phyloP scores from a whole-genome alignment of 2,888 invertebrate species.

The Tenthredo notha region DNA sequence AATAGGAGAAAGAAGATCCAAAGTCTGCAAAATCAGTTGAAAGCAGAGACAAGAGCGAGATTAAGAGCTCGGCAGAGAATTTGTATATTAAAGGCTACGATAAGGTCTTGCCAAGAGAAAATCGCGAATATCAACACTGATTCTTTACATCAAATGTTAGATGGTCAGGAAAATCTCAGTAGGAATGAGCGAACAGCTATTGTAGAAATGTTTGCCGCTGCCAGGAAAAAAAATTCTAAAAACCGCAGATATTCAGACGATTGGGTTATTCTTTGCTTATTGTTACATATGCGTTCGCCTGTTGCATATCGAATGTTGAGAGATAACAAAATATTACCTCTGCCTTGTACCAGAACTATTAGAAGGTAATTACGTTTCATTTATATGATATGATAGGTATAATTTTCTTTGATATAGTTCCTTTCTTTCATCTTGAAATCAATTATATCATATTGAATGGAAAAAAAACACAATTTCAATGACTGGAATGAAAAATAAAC shows the following conservation, averaged over 20 bases:
- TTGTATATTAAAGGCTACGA: background rate
- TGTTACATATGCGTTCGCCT: constrained; percentile 3
- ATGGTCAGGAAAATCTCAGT: background rate
- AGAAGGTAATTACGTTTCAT: constrained; percentile 3
- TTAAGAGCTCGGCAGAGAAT: constrained; percentile 3
- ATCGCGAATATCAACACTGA: background rate
- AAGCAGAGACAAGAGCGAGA: constrained; percentile 3
- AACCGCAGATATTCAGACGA: constrained; percentile 3
- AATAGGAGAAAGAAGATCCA: background rate
- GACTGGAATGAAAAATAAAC: background rate
- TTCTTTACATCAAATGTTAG: constrained; percentile 3
- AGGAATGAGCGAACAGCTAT: constrained; percentile 3
- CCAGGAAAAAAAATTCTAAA: no score
- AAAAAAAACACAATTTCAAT: background rate
- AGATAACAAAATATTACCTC: constrained; percentile 3
- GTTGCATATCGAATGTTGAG: background rate
- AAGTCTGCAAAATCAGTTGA: constrained; percentile 3
- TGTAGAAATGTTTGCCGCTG: background rate
- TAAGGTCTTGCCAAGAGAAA: background rate
- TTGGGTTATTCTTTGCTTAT: background rate
- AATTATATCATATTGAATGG: background rate
- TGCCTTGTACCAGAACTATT: constrained; percentile 3
- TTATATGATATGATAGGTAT: background rate
- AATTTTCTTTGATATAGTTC: background rate
- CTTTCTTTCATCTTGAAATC: constrained; percentile 1